A percentile compares a stretch with the other conserved stretches of the same genome.
These are phyloP conservation scores for Eidolon dupreanum DNA, from an alignment of 2,797 vertebrate genomes.

Conservation along the genomic window DNA sequence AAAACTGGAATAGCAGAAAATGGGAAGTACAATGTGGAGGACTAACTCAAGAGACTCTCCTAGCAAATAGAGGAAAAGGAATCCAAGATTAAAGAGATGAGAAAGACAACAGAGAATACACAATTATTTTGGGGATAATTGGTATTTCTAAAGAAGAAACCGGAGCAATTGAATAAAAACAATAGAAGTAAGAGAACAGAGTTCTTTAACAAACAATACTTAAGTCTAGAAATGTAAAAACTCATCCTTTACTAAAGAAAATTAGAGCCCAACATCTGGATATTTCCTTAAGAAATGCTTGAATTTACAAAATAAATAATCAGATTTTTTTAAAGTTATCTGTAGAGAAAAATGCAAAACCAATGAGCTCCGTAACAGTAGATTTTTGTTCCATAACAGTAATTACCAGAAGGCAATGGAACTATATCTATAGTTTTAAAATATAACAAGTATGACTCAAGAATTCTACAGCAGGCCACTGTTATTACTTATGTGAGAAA, in stretches of 20 bases:
- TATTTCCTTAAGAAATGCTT: not conserved
- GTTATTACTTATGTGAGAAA: not conserved
- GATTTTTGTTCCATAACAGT: not conserved
- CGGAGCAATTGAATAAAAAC: not conserved
- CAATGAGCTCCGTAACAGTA: not conserved
- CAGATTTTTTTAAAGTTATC: not conserved
- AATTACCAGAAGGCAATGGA: not conserved
- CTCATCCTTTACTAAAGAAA: not conserved
- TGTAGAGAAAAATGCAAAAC: not conserved
- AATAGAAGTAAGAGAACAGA: not conserved
- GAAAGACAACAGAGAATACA: not conserved
- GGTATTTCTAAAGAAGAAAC: not conserved
- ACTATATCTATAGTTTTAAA: not conserved
- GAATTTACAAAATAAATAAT: not conserved
- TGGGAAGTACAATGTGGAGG: fast-evolving
- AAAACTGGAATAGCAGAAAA: not conserved
- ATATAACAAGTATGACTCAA: not conserved
- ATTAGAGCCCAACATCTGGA: not conserved
- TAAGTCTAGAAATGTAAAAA: not conserved
- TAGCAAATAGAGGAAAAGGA: not conserved
- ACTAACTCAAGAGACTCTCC: not conserved
- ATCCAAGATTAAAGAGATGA: no score
- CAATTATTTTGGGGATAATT: not conserved
- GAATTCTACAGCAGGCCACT: not conserved
- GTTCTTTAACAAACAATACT: not conserved